Conservation (phyloP, 2,888 invertebrate species). For the Apomyelois bistriatella region DNA sequence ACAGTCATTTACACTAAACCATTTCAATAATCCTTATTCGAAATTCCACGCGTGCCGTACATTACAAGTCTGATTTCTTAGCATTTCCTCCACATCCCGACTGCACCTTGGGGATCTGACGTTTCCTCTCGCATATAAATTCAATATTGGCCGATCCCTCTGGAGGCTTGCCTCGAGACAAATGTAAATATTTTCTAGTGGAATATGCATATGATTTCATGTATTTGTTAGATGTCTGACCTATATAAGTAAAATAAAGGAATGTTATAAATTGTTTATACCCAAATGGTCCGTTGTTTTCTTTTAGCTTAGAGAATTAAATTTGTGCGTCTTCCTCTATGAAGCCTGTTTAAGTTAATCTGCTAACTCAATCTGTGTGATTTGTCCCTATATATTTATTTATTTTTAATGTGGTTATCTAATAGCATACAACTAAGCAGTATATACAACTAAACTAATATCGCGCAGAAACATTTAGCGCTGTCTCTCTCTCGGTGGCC, state of each 20-base stretch:
- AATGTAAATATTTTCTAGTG: slow-evolving; percentile 10
- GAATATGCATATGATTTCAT: slow-evolving; percentile 4
- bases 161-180: not conserved
- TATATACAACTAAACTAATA: too few relatives aligned
- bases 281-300: not conserved
- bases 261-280: not conserved
- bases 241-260: not conserved
- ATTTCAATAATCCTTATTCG: slow-evolving; percentile 23
- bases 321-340: too few relatives aligned
- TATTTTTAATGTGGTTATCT: too few relatives aligned
- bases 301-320: too few relatives aligned
- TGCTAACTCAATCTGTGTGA: too few relatives aligned
- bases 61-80: slow-evolving; percentile 9
- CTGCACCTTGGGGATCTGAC: slow-evolving; percentile 7
- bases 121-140: slow-evolving; percentile 15
- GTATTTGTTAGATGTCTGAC: not conserved
- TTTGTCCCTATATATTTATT: too few relatives aligned
- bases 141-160: slow-evolving; percentile 5
- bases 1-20: too few relatives aligned
- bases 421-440: too few relatives aligned
- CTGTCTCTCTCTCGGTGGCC: too few relatives aligned
- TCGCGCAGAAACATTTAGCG: too few relatives aligned
- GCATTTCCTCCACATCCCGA: not conserved
- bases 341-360: too few relatives aligned
- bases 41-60: not conserved